Base-by-base conservation (phyloP, 2,888 invertebrate species). In the Pyralis farinalis region DNA sequence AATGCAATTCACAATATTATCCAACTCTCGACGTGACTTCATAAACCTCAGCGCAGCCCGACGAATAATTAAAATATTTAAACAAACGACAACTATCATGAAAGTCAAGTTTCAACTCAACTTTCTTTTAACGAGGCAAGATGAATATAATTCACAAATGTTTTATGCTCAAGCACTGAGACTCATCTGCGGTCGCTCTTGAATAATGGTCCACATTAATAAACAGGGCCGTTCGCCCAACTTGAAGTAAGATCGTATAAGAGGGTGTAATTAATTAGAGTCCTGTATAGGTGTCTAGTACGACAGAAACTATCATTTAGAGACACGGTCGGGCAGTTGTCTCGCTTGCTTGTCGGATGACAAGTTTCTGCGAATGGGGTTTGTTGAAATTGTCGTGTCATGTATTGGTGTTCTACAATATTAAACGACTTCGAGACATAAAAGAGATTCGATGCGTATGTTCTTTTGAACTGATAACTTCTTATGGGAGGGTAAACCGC, bases 141-240 rank as follows among this genome's bases (percentile, higher is more conserved):
- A 75, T 67, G 71, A 75, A 75, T 76, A 71, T 71, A 74, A 71
- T 73, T 73, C 69, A 58, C 62, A 70, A 74, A 73, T 76, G 72
- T 79, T 81, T 74, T 66, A 71, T 70, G 66, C 61, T 60, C 67
- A 59, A 54, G 58, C 60, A 63, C 60, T 52, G 54, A 73, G 80
- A 72, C 79, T 81, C 84, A 84, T 85, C 80, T 85, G 83, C 64
- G 84, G 84, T 56, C 65, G 71, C 63, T 55, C 58, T 65, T 83
- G 78, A 85, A 79, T 86, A 84, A 86, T 85, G 78, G 67, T 58
- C 50, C 56, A 67, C 84, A 86, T 85, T 86, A 83, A 87, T 86
- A 85, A 81, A 78, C 82, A 79, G 74, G 63, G 75, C 73, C 67
- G 71, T 70, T 73, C 16, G 2, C 72, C 69, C 59, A 67, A 72